A percentile compares a stretch with the other conserved stretches of the same genome.
These are phyloP conservation scores for Istiophorus platypterus DNA, from an alignment of 2,113 vertebrate genomes.

Conservation along the genomic window DNA sequence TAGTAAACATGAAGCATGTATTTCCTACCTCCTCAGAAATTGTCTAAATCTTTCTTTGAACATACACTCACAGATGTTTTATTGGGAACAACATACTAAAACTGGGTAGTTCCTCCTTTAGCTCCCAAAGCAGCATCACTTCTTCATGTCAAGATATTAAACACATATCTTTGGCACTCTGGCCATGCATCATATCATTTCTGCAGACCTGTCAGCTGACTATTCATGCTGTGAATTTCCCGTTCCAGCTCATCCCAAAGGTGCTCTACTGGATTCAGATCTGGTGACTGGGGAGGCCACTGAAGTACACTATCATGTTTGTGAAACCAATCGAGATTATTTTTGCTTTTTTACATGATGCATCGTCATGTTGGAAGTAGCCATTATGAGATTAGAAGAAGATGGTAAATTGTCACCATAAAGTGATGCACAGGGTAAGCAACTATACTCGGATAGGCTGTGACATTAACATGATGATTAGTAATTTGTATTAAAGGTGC, in stretches of 20 bases:
- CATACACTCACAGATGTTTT: background rate
- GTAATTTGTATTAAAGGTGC: background rate
- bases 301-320: no score
- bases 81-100: background rate
- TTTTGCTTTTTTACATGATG: background rate
- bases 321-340: no score
- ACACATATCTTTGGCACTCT: background rate
- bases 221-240: no score
- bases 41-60: background rate
- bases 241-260: no score
- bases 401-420: background rate
- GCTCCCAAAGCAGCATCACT: background rate
- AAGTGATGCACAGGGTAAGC: no score
- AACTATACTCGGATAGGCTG: no score
- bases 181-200: no score
- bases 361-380: background rate
- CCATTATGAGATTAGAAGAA: background rate
- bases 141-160: background rate
- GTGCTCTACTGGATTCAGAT: no score
- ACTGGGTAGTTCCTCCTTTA: background rate
- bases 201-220: no score
- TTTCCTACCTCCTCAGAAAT: background rate
- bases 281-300: no score
- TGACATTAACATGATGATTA: background rate
- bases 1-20: background rate